Evolutionary conservation across 2,797 vertebrate genomes (phyloP).

Genomic region (Pangasius mekongensis): DNA sequence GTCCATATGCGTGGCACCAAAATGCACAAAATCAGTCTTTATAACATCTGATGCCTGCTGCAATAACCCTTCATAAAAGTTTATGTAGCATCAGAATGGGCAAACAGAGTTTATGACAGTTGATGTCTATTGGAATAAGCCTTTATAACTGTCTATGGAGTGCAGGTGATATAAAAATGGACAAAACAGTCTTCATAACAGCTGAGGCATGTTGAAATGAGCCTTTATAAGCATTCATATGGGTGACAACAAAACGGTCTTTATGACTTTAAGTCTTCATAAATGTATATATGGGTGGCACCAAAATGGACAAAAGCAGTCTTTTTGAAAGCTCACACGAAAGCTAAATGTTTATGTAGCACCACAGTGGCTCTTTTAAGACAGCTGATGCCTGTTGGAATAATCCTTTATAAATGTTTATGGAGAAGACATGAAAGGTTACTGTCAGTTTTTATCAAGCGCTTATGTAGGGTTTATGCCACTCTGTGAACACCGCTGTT

Average conservation of each 20-base stretch:
- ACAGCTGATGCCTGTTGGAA: no score
- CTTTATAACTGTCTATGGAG: neutral
- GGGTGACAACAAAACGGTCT: neutral
- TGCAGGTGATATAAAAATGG: neutral
- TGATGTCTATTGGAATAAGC: neutral
- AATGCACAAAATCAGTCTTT: neutral
- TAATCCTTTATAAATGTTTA: neutral
- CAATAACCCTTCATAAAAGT: no score
- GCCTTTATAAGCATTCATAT: neutral
- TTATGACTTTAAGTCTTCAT: neutral
- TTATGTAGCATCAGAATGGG: neutral
- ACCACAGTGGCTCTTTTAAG: no score
- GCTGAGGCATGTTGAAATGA: neutral
- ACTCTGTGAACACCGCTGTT: neutral
- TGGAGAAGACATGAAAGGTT: neutral
- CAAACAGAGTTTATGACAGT: neutral
- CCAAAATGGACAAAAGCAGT: neutral
- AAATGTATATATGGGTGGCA: neutral
- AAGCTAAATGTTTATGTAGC: neutral
- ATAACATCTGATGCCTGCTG: no score
- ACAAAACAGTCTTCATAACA: neutral
- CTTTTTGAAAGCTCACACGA: neutral
- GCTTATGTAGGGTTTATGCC: neutral
- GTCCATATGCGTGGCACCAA: neutral
- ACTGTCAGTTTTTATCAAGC: neutral